Evolutionary conservation across 2,888 invertebrate genomes (phyloP), one percentile per base, ranked within the genome.

Genomic region (Osmoderma eremita): DNA sequence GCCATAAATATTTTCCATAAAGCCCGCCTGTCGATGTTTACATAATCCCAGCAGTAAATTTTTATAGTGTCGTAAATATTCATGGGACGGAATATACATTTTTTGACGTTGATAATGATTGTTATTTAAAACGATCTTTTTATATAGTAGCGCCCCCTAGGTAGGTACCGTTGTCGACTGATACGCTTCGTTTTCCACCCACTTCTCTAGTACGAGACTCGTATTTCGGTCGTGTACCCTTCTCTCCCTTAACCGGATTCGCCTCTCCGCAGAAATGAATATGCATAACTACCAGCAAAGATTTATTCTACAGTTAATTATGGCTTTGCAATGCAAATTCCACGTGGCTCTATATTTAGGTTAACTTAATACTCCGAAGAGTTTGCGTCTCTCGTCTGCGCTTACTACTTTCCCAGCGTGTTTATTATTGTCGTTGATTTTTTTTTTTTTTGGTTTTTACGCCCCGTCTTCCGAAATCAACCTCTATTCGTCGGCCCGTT

Each of bases 321-420:
- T 77, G 76, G 74, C 78, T 80, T 80, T 80, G 79, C 79, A 80
- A 78, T 80, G 77, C 79, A 80, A 78, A 80, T 80, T 75, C 73
- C 69, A 69, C 72, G 75, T 72, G 75, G 77, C 77, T 74, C 78
- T 78, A 77, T 78, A 79, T 79, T 78, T 78, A 78, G 78, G 76
- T 75, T 78, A 75, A 78, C 71, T 68, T 67, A 69, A 53, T 67
- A 67, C 64, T 68, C 58, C 53, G 30, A 30, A 30, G 20, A 15
- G 58, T 58, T 58, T 42, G 15, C 24, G 41, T 48, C 48, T 20
- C 17, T 45, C 30, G 17, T 30, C 30, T 20, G 42, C 30, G 24
- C 48, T 61, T 61, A 30, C 30, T 61, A 61, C 58, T 61, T 61
- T 61, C 58, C 45, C 17, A 20, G 18, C 38, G 48, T 51, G 65